These are phyloP conservation scores for Tetragnatha montana DNA, from an alignment of 2,888 invertebrate species.

Conservation along the genomic window DNA sequence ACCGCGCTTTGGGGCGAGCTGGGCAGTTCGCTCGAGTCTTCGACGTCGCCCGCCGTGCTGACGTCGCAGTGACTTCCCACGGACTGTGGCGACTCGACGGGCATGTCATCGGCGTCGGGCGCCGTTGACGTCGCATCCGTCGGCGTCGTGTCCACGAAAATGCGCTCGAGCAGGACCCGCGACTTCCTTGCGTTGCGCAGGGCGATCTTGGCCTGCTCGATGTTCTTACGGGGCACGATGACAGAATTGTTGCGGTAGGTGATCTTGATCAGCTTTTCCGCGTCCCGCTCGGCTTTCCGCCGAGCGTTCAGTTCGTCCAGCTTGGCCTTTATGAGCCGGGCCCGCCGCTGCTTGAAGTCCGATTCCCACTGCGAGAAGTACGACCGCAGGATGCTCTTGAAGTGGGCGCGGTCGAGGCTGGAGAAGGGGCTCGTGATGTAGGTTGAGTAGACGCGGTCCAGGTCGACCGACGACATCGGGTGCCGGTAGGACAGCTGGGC, in stretches of 20 bases:
- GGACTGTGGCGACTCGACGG: neutral
- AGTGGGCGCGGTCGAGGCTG: neutral
- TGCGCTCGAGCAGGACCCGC: neutral
- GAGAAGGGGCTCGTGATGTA: neutral
- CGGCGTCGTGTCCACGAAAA: neutral
- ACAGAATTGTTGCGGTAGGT: neutral
- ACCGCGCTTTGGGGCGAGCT: no score
- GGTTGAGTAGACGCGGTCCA: neutral
- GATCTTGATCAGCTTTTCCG: neutral
- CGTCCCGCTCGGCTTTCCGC: neutral
- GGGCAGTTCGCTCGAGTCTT: no score
- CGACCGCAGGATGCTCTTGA: neutral
- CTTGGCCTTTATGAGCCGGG: neutral
- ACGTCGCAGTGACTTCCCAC: neutral
- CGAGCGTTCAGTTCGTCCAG: neutral
- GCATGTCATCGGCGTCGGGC: neutral
- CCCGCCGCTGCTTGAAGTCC: neutral
- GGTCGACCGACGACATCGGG: neutral
- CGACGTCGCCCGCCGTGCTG: neutral
- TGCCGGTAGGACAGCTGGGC: neutral
- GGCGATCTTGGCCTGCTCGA: neutral
- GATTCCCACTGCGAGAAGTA: neutral
- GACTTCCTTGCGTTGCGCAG: neutral
- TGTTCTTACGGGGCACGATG: neutral
- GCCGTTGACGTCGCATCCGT: neutral